Evolutionary conservation across 1,140 invertebrate species (phyloP).

Genomic region (Ylistrum balloti): DNA sequence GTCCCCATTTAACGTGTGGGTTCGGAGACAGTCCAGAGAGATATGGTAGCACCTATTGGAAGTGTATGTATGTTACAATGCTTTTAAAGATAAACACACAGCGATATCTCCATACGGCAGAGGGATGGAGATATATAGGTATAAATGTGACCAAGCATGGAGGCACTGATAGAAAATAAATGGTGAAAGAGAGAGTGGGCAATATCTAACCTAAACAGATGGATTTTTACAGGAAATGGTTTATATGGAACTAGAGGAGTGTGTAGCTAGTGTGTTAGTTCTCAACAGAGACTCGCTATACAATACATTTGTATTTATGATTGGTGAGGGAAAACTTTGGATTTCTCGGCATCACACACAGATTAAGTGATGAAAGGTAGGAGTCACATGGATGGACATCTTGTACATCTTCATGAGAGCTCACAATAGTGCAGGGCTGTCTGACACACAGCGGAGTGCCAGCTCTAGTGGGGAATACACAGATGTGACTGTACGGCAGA

Average conservation of each 20-base stretch:
- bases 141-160: conserved; percentile 21
- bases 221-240: conserved; percentile 33
- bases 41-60: conserved; percentile 10
- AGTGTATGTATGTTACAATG: conserved; percentile 11
- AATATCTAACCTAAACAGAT: not conserved
- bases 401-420: conserved; percentile 38
- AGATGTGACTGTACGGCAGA: not conserved
- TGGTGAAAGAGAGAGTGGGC: not conserved
- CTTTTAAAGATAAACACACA: conserved; percentile 39
- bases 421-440: conserved; percentile 8
- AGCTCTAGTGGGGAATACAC: not conserved
- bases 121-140: not conserved
- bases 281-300: not conserved
- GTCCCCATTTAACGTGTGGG: not conserved
- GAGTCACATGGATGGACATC: conserved; percentile 25
- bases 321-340: conserved; percentile 24
- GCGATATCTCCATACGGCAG: not conserved
- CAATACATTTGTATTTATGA: conserved; percentile 27
- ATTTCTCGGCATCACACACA: conserved; percentile 5
- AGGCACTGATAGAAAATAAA: conserved; percentile 31
- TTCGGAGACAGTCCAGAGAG: not conserved
- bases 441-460: not conserved
- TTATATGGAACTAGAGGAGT: not conserved
- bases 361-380: conserved; percentile 19
- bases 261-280: not conserved